Evolutionary conservation across 2,113 vertebrate species (phyloP).

Genomic region (Protomyctophum bolini): DNA sequence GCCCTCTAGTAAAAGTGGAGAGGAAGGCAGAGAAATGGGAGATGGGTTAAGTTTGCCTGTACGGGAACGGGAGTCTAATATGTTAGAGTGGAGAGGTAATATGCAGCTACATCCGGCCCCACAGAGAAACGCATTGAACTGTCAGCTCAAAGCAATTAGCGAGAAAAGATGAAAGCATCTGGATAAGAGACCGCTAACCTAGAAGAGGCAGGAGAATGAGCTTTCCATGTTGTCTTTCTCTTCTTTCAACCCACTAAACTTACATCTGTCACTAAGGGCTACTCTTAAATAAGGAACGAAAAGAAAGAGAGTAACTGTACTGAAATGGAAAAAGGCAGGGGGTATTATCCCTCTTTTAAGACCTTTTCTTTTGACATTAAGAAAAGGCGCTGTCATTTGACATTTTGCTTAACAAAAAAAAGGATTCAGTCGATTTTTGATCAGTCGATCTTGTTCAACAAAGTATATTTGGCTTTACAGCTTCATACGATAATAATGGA

Average conservation of each 20-base stretch:
- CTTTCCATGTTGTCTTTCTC: conserved; percentile 19
- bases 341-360: too few relatives aligned
- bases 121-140: conserved; percentile 11
- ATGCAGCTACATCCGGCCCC: neutral
- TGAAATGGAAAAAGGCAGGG: neutral
- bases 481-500: too few relatives aligned
- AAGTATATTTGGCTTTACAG: too few relatives aligned
- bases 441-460: too few relatives aligned
- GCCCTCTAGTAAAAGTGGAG: too few relatives aligned
- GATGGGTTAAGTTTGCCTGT: too few relatives aligned
- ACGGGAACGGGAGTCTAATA: too few relatives aligned
- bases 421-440: too few relatives aligned
- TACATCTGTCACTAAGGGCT: neutral
- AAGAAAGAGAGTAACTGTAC: neutral
- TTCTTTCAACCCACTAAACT: neutral
- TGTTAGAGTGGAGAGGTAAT: neutral
- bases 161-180: conserved; percentile 1
- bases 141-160: conserved; percentile 34
- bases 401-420: too few relatives aligned
- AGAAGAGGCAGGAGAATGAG: conserved; percentile 15
- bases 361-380: too few relatives aligned
- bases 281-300: neutral
- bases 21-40: too few relatives aligned
- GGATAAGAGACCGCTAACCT: conserved; percentile 17
- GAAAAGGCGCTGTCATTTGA: too few relatives aligned